phyloP scores from a whole-genome alignment of 2,888 invertebrate species.

The Eutolmus rufibarbis region DNA sequence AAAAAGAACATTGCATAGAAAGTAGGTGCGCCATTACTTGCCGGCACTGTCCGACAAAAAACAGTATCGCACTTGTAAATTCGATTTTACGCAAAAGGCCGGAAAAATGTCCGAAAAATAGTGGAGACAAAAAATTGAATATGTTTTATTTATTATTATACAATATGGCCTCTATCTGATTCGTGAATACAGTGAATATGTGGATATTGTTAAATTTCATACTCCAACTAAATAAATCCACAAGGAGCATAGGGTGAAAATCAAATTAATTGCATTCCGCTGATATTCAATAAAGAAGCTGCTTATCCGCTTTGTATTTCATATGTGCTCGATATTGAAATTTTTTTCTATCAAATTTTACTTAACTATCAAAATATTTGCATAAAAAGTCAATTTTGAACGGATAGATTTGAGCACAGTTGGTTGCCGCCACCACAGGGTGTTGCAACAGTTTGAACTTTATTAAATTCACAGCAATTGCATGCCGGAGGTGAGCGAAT shows the following conservation, averaged over 20 bases:
- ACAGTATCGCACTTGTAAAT: not conserved
- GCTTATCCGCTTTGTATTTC: not conserved
- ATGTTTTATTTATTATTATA: not conserved
- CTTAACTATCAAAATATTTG: not conserved
- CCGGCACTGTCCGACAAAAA: not conserved
- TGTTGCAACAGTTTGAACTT: not conserved
- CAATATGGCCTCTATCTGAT: not conserved
- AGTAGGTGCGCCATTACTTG: not conserved
- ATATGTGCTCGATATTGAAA: not conserved
- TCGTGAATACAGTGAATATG: not conserved
- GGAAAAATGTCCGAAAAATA: not conserved
- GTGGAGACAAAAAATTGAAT: not conserved
- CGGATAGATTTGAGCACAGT: not conserved
- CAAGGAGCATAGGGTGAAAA: not conserved
- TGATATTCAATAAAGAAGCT: not conserved
- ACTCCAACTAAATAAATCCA: not conserved
- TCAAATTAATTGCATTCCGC: not conserved
- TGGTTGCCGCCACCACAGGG: not conserved
- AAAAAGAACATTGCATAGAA: not conserved
- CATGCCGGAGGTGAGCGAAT: not conserved
- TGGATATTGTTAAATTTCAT: not conserved
- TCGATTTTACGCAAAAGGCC: not conserved
- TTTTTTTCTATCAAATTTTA: not conserved
- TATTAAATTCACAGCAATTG: not conserved
- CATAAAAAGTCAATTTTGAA: not conserved